Evolutionary conservation across 2,888 invertebrate genomes (phyloP).

Genomic region (Cryptocheilus praepositus): DNA sequence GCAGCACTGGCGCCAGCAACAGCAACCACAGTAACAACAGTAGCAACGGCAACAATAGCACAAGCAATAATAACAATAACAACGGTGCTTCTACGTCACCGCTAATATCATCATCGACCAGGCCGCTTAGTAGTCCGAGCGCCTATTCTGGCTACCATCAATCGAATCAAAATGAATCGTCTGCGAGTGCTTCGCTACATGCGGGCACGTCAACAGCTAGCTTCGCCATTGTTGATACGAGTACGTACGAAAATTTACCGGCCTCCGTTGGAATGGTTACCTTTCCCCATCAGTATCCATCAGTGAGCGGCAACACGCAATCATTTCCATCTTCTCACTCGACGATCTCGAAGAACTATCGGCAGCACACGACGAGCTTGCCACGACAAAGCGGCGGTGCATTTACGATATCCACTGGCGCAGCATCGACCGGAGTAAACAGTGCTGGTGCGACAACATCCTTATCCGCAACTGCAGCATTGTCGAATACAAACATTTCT

Average conservation of each 20-base stretch:
- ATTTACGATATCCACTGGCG: slow-evolving; percentile 67
- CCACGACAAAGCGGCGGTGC: slow-evolving; percentile 68
- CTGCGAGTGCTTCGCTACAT: slow-evolving; percentile 47
- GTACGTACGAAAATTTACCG: slow-evolving; percentile 70
- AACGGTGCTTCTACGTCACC: slow-evolving; percentile 43
- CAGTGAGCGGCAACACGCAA: slow-evolving; percentile 57
- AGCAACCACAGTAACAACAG: too few relatives aligned
- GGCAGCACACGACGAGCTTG: slow-evolving; percentile 74
- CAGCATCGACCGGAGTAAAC: too few relatives aligned
- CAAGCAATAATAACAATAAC: slow-evolving; percentile 41
- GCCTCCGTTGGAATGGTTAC: slow-evolving; percentile 49
- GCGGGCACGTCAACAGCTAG: slow-evolving; percentile 65
- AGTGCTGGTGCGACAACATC: too few relatives aligned
- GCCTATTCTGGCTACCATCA: slow-evolving; percentile 67
- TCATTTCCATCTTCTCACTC: slow-evolving; percentile 67
- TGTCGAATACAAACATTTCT: slow-evolving; percentile 71
- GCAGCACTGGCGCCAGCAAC: too few relatives aligned
- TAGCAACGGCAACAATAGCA: slow-evolving; percentile 16
- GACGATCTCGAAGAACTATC: slow-evolving; percentile 74
- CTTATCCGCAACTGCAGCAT: slow-evolving; percentile 48
- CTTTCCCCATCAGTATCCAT: slow-evolving; percentile 43
- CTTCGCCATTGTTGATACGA: slow-evolving; percentile 62
- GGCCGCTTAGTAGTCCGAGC: slow-evolving; percentile 65
- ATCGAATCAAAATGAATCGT: slow-evolving; percentile 57
- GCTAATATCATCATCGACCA: slow-evolving; percentile 55